A percentile compares a stretch with the other conserved stretches of the same genome.
Conservation (phyloP, 2,113 vertebrate genomes). For the Brienomyrus brachyistius region DNA sequence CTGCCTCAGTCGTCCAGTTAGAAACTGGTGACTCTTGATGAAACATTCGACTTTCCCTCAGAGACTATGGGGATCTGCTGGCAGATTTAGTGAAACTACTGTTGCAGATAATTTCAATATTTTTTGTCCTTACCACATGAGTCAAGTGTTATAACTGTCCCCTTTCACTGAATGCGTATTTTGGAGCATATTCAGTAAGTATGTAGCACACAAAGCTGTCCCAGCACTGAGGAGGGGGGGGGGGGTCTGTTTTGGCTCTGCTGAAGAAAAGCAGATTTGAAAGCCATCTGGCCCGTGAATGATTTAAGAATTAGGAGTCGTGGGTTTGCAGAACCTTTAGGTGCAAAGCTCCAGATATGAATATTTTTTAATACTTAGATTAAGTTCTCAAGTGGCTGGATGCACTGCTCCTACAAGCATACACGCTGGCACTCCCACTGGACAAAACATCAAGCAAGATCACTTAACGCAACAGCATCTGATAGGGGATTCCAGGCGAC, state of each 20-base stretch:
- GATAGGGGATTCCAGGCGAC: neutral
- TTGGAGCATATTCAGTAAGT: neutral
- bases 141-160: neutral
- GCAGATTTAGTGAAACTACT: neutral
- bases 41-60: neutral
- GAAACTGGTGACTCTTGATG: neutral
- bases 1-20: neutral
- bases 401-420: neutral
- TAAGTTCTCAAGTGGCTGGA: neutral
- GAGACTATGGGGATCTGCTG: neutral
- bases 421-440: neutral
- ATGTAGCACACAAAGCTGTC: neutral
- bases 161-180: neutral
- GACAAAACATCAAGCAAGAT: neutral
- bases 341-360: neutral
- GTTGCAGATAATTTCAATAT: neutral
- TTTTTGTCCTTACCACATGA: neutral
- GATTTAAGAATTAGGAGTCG: conserved; percentile 9
- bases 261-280: conserved; percentile 16
- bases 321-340: neutral
- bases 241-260: neutral
- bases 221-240: neutral
- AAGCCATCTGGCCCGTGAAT: conserved; percentile 17
- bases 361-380: neutral
- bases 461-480: neutral